These are phyloP conservation scores for Choreutis nemorana DNA, from an alignment of 2,888 invertebrate species.

Conservation along the genomic window DNA sequence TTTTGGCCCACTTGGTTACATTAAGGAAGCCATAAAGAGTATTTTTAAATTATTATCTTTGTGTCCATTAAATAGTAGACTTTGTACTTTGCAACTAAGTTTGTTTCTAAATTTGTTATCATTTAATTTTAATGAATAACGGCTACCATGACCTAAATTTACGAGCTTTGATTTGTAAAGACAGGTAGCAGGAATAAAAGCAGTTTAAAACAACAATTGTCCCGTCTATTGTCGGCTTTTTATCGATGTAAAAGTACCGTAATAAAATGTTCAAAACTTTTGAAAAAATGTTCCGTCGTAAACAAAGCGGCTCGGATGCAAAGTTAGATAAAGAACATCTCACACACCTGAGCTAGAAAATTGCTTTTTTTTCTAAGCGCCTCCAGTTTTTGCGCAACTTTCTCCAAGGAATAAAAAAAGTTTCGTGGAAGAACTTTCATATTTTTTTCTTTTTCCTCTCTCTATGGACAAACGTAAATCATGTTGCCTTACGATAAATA, in stretches of 20 bases:
- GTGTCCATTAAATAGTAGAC: constrained; percentile 60
- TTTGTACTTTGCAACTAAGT: constrained; percentile 1
- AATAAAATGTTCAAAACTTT: constrained; percentile 64
- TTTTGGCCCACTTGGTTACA: constrained; percentile 66
- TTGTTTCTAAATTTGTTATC: constrained; percentile 1
- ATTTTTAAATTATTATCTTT: constrained; percentile 64
- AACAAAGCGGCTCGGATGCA: constrained; percentile 64
- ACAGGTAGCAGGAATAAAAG: constrained; percentile 40
- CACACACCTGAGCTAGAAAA: constrained; percentile 67
- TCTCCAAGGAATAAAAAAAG: constrained; percentile 63
- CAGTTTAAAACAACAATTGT: constrained; percentile 48
- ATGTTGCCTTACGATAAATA: constrained; percentile 37
- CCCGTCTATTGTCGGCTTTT: constrained; percentile 32
- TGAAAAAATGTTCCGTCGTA: constrained; percentile 59
- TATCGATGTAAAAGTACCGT: constrained; percentile 37
- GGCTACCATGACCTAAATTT: too few relatives aligned
- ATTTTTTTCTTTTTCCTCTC: too few relatives aligned
- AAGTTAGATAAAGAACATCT: constrained; percentile 68
- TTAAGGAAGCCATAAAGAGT: constrained; percentile 61
- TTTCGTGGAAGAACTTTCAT: constrained; percentile 56
- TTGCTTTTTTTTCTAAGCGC: constrained; percentile 66
- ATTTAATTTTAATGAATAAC: too few relatives aligned
- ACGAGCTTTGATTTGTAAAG: constrained; percentile 20
- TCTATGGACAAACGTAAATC: constrained; percentile 41
- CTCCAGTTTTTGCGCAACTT: constrained; percentile 63